Base-by-base conservation (phyloP, 2,113 vertebrate species). In the Narcine bancroftii region DNA sequence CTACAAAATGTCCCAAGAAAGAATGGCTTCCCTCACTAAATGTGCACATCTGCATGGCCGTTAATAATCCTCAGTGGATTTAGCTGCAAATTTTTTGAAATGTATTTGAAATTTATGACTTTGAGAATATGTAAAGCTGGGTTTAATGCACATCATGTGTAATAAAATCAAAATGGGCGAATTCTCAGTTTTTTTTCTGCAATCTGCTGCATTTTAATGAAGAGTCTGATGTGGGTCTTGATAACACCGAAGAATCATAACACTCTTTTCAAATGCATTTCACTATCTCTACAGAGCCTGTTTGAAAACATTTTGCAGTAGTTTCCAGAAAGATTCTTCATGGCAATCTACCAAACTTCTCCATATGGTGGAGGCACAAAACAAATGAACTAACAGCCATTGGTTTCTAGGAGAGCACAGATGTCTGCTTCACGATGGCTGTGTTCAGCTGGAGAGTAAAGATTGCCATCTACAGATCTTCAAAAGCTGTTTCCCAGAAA, bases 271-370 rank as follows among this genome's bases (percentile, higher is more conserved):
- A 19, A 45, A 77, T 45, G 42, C 26, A 29, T 77, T 21, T 77
- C 75, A 45, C 75, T 42, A 7, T 77, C 21, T 42, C 42, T 21
- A 5, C 17, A 79, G 42, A 29, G 4, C 13, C 6, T 60, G 33
- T 17, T 36, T 33, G 11, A 87, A 87, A 60, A 56, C 15, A 6
- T 56, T 11, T 85, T 85, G 50, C 50, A n/a, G 81, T 85, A 13
- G 33, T 36, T 60, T 87, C 53, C 81, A 60, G 81, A 87, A 87
- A 85, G 50, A 11, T 2, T 60, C 81, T 60, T 87, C 15, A 6
- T 87, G 81, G 81, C 81, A 87, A 33, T 36, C 15, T 87, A 60
- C 53, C 81, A 87, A 87, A 36, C 81, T 36, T 87, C 81, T 53
- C 60, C 81, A 85, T 87, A 60, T 87, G 81, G 15, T 87, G 81